phyloP scores from a whole-genome alignment of 37 sponge, comb jelly and placozoan genomes.

The Haliclona indistincta region DNA sequence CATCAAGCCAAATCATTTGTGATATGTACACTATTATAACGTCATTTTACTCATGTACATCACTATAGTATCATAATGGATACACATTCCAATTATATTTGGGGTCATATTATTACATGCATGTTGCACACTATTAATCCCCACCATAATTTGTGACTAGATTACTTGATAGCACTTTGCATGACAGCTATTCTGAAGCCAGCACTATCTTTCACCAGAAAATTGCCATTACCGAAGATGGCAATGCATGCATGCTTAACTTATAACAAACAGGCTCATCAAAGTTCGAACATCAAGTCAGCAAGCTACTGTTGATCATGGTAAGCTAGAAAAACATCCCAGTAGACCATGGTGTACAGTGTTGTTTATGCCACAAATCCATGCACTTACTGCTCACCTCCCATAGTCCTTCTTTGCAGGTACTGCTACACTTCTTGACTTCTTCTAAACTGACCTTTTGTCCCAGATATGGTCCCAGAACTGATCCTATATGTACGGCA shows the following conservation, averaged over 20 bases:
- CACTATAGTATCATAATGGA: background rate
- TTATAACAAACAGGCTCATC: too few species aligned
- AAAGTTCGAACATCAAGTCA: background rate
- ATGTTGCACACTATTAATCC: too few species aligned
- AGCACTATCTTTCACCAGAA: too few species aligned
- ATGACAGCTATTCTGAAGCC: too few species aligned
- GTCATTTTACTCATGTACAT: background rate
- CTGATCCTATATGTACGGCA: conserved; percentile 17
- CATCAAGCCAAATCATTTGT: too few species aligned
- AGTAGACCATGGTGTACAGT: too few species aligned
- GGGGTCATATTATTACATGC: background rate
- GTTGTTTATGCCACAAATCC: background rate
- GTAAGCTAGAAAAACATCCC: background rate
- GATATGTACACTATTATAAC: too few species aligned
- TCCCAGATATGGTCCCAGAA: conserved; percentile 58
- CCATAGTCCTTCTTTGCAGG: conserved; percentile 52
- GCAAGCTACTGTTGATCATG: background rate
- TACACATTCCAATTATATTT: background rate
- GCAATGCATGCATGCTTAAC: too few species aligned
- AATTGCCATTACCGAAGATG: too few species aligned
- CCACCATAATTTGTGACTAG: too few species aligned
- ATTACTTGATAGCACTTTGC: too few species aligned
- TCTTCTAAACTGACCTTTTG: conserved; percentile 21
- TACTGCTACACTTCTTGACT: background rate
- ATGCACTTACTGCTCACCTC: conserved; percentile 28